Conservation (phyloP, 2,113 vertebrate species). For the Hylia prasina region DNA sequence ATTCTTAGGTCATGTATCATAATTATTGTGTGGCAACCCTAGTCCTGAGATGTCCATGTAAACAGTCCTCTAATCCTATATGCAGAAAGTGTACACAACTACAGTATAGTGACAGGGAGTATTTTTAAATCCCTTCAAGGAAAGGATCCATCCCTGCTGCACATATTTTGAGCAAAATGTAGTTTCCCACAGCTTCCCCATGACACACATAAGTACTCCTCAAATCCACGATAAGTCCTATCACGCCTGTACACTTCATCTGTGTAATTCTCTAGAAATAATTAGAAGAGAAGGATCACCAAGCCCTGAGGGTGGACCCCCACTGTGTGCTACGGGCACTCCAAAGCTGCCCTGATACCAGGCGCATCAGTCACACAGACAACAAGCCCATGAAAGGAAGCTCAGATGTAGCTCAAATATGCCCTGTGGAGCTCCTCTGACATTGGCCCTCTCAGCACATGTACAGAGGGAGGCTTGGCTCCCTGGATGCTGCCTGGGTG, state of each 20-base stretch:
- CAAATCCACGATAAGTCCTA: background rate
- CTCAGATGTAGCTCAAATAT: background rate
- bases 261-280: constrained; percentile 41
- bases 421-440: background rate
- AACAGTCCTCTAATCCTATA: background rate
- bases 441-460: background rate
- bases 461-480: background rate
- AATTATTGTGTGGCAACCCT: background rate
- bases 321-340: background rate
- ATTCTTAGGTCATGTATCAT: background rate
- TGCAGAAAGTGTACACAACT: background rate
- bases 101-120: background rate
- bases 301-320: background rate
- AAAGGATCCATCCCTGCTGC: background rate
- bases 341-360: background rate
- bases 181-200: background rate
- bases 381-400: background rate
- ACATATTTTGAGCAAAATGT: background rate
- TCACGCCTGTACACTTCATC: background rate
- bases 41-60: background rate
- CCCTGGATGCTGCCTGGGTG: accelerated
- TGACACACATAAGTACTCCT: background rate
- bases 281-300: constrained; percentile 41
- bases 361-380: background rate
- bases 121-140: background rate